phyloP scores from a whole-genome alignment of 2,888 invertebrate species.

The Molanna angustata region DNA sequence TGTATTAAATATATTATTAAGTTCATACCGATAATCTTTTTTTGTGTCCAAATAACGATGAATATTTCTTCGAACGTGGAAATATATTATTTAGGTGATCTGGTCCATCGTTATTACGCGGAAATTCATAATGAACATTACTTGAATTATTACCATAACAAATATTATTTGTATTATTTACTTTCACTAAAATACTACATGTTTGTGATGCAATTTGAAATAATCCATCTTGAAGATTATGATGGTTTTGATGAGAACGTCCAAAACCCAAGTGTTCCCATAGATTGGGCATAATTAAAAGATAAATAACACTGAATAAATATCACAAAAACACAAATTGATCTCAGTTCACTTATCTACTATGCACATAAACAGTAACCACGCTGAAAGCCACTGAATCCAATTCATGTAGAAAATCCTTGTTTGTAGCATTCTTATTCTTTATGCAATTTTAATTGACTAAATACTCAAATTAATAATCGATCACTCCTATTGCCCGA shows the following conservation, averaged over 20 bases:
- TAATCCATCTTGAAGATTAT: slow-evolving; percentile 70
- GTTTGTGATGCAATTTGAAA: slow-evolving; percentile 78
- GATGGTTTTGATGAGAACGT: slow-evolving; percentile 53
- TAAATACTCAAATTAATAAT: too few relatives aligned
- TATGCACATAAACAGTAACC: too few relatives aligned
- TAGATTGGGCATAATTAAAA: slow-evolving; percentile 56
- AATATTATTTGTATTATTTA: slow-evolving; percentile 73
- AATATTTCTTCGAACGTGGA: slow-evolving; percentile 53
- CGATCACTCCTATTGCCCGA: too few relatives aligned
- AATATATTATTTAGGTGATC: slow-evolving; percentile 56
- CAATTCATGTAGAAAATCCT: too few relatives aligned
- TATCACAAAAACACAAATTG: too few relatives aligned
- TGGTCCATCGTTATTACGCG: slow-evolving; percentile 37
- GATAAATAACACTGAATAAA: too few relatives aligned
- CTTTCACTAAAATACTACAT: slow-evolving; percentile 73
- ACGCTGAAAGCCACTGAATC: too few relatives aligned
- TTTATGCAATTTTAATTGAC: too few relatives aligned
- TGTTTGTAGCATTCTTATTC: too few relatives aligned
- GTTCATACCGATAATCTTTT: slow-evolving; percentile 60
- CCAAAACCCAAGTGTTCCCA: slow-evolving; percentile 60
- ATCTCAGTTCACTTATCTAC: too few relatives aligned
- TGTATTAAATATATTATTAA: too few relatives aligned
- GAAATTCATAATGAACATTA: slow-evolving; percentile 60
- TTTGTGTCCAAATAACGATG: slow-evolving; percentile 54
- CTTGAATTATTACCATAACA: slow-evolving; percentile 63